Base-by-base conservation (phyloP, 2,113 vertebrate species). In the Cyprinodon tularosa region DNA sequence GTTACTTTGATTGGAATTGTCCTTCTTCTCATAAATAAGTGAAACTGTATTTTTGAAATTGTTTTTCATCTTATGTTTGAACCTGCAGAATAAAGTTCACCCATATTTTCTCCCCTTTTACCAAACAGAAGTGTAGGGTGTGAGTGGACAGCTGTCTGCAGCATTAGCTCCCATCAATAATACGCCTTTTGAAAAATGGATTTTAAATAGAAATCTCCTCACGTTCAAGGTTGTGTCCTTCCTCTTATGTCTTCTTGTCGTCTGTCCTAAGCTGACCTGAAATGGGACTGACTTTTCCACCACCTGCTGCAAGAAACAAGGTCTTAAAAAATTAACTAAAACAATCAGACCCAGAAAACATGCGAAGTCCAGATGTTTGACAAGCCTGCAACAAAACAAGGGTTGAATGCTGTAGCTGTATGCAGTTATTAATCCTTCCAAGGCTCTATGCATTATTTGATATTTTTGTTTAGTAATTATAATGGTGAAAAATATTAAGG, bases 161-260 rank as follows among this genome's bases (percentile, higher is more conserved):
- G 66, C 65, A 86, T 90, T 91, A 89, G 65, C 70, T n/a, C 74
- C 57, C 68, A 78, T 87, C 84, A 89, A 88, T 88, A 81, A 84
- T 66, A 53, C 14, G 69, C 59, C 80, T 86, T 84, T 83, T 82
- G 57, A 68, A 84, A 81, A 83, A 86, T 84, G 68, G 67, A 85
- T 88, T 81, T 64, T 29, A 69, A 88, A 85, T 88, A 82, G 72
- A 90, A 90, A 80, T 90, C 78, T 78, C 86, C 83, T 86, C 85
- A 87, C 66, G 71, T 83, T 88, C 63, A 72, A 74, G 69, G 76
- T 63, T 48, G 80, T 76, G 74, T 71, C 68, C 63, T 53, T 11
- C 37, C 68, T 86, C 71, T 66, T 64, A 76, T 50, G 60, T 68
- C 76, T 72, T 48, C 68, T 53, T 17, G 66, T 62, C 44, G 42